A percentile compares a stretch with the other conserved stretches of the same genome.
Conservation (phyloP, 2,797 vertebrate species). For the Anguilla megastoma region DNA sequence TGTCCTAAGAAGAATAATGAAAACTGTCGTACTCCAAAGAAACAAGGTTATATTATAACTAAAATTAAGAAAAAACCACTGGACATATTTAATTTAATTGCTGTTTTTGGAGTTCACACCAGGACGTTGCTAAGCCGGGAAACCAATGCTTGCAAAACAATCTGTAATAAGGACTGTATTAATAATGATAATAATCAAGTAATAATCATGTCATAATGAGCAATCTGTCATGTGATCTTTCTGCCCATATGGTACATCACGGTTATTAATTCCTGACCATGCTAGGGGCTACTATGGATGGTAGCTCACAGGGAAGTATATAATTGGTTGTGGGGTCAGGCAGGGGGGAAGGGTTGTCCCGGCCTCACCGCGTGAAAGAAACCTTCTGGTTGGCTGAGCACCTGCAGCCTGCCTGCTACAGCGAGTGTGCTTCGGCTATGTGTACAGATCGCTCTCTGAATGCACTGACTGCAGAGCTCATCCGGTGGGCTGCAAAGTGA, state of each 20-base stretch:
- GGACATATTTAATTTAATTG: not conserved
- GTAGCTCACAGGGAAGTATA: not conserved
- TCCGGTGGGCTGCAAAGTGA: not conserved
- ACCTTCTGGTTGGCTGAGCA: not conserved
- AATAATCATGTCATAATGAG: not conserved
- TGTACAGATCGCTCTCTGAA: not conserved
- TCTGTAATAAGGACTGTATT: not conserved
- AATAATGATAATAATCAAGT: too few relatives aligned
- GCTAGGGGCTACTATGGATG: not conserved
- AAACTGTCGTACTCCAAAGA: not conserved
- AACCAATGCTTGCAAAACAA: not conserved
- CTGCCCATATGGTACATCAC: not conserved
- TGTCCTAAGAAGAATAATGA: not conserved
- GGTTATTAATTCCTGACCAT: not conserved
- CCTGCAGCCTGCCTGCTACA: not conserved
- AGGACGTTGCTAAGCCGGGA: not conserved
- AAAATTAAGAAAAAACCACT: not conserved
- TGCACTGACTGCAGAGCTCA: not conserved
- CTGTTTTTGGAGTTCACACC: not conserved
- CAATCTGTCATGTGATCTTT: not conserved
- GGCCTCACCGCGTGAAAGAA: not conserved
- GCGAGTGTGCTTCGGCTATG: not conserved
- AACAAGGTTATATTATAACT: not conserved
- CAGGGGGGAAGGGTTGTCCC: not conserved
- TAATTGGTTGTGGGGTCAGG: not conserved